These are phyloP conservation scores for Gopherus evgoodei DNA, from an alignment of 2,113 vertebrate genomes.

Conservation along the genomic window DNA sequence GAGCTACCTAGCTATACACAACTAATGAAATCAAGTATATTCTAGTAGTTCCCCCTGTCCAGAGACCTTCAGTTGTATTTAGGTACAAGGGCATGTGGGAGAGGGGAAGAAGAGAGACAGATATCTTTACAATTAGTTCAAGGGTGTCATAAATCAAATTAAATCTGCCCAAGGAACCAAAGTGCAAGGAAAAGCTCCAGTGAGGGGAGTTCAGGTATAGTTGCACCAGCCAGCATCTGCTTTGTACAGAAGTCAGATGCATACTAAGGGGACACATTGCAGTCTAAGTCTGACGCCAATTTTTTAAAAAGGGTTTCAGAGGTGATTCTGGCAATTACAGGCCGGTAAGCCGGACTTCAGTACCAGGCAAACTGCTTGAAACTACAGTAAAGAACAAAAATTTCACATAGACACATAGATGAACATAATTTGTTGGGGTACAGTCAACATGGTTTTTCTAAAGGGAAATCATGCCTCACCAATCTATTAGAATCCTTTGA, in stretches of 20 bases:
- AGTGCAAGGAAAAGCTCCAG: background rate
- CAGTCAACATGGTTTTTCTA: too few species aligned
- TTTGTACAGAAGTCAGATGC: slow-evolving; percentile 19
- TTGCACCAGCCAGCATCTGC: background rate
- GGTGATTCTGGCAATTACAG: too few species aligned
- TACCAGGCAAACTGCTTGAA: too few species aligned
- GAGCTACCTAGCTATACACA: background rate
- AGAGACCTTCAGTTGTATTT: background rate
- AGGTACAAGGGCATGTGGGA: background rate
- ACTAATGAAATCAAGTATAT: background rate
- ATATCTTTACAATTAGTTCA: background rate
- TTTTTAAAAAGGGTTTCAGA: too few species aligned
- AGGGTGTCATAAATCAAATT: background rate
- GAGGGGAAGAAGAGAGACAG: background rate
- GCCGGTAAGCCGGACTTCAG: too few species aligned
- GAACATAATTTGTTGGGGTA: too few species aligned
- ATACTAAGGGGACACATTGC: background rate
- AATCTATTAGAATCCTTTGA: too few species aligned
- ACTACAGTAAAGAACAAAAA: too few species aligned
- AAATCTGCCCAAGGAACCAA: background rate
- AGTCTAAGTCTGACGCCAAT: background rate
- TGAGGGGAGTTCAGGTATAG: background rate
- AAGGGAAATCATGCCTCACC: too few species aligned
- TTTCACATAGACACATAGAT: too few species aligned
- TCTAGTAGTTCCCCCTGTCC: background rate